These are phyloP conservation scores for Drosophila sulfurigaster DNA, from an alignment of 1,140 invertebrate genomes.

Conservation along the genomic window DNA sequence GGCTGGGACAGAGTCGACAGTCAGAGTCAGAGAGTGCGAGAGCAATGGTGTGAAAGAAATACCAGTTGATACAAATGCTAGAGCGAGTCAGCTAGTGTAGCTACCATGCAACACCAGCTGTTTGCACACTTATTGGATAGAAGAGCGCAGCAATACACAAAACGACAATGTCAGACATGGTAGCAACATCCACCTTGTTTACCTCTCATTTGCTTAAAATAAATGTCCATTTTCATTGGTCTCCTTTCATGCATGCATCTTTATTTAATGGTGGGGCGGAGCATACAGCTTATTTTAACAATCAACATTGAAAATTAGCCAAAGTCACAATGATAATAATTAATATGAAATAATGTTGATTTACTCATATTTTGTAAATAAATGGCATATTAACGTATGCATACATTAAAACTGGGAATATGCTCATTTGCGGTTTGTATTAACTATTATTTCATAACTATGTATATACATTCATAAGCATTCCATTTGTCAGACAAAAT, in stretches of 20 bases:
- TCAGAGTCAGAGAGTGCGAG: neutral
- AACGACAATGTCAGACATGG: slow-evolving; percentile 5
- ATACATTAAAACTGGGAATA: neutral
- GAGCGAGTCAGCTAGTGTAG: slow-evolving; percentile 5
- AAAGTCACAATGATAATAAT: slow-evolving; percentile 16
- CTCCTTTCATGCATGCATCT: slow-evolving; percentile 9
- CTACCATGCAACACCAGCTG: neutral
- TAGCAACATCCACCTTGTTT: slow-evolving; percentile 19
- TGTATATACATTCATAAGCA: neutral
- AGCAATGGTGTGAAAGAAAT: neutral
- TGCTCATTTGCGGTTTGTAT: neutral
- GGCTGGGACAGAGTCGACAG: neutral
- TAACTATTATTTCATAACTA: neutral
- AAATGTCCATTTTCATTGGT: slow-evolving; percentile 32
- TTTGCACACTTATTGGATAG: neutral
- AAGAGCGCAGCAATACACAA: slow-evolving; percentile 33
- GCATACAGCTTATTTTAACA: slow-evolving; percentile 20
- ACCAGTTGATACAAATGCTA: neutral
- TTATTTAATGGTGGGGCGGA: slow-evolving; percentile 19
- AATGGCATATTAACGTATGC: neutral
- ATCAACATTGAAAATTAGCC: slow-evolving; percentile 25
- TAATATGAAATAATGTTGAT: slow-evolving; percentile 7
- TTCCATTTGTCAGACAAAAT: neutral
- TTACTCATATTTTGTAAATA: slow-evolving; percentile 2
- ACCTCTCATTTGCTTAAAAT: slow-evolving; percentile 36